Conservation (phyloP, 2,888 invertebrate species). For the Nomada hirtipes region DNA sequence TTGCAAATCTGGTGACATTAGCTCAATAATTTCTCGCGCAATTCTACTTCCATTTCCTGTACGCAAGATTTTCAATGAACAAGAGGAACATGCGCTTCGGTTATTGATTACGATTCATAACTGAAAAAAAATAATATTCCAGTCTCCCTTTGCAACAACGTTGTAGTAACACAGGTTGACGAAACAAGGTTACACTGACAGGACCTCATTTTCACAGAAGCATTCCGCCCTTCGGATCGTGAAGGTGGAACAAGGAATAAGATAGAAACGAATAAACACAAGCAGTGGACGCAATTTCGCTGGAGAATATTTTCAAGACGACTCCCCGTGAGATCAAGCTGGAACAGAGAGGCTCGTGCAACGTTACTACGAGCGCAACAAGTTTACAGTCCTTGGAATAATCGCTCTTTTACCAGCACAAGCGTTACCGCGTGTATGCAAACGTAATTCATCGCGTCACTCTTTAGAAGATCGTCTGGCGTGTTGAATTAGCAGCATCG, state of each 20-base stretch:
- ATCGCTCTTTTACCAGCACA: constrained; percentile 57
- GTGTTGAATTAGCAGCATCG: constrained; percentile 42
- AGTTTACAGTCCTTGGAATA: constrained; percentile 62
- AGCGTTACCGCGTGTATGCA: constrained; percentile 56
- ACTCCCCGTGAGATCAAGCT: constrained; percentile 13
- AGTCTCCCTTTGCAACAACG: background rate
- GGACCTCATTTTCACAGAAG: constrained; percentile 8
- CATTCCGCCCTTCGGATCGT: background rate
- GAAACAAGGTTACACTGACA: background rate
- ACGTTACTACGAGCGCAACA: constrained; percentile 45
- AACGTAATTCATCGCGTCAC: constrained; percentile 64
- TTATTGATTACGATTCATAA: background rate
- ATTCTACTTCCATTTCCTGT: background rate
- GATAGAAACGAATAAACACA: background rate
- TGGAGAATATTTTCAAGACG: constrained; percentile 29
- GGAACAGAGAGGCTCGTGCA: constrained; percentile 27
- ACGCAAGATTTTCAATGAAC: background rate
- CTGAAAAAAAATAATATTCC: no score
- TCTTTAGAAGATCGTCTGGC: constrained; percentile 51
- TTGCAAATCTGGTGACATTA: background rate
- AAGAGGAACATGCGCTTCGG: background rate
- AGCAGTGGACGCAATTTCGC: constrained; percentile 4
- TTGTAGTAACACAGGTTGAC: background rate
- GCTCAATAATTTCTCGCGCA: background rate
- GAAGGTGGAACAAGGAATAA: background rate